These are phyloP conservation scores for Sericinus montela DNA, from an alignment of 2,888 invertebrate genomes.

Conservation along the genomic window DNA sequence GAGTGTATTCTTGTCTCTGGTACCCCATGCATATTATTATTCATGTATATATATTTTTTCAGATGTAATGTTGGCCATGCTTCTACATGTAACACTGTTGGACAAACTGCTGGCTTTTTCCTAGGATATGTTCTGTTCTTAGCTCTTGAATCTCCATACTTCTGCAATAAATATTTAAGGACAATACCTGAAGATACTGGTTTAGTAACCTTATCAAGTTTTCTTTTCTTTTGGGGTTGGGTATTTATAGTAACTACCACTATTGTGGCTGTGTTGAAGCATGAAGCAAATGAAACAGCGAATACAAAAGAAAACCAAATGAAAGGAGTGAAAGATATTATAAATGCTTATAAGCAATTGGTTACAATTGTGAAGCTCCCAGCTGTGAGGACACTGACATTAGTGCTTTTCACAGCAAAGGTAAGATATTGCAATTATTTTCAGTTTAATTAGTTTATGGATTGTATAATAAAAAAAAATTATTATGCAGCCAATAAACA, in stretches of 20 bases:
- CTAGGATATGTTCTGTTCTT: conserved; percentile 97
- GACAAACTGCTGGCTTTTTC: conserved; percentile 98
- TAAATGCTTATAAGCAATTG: conserved; percentile 89
- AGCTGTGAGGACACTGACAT: conserved; percentile 87
- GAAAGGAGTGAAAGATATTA: conserved; percentile 60
- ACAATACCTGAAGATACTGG: conserved; percentile 84
- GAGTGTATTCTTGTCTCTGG: no score
- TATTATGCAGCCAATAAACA: no score
- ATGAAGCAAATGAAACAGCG: conserved; percentile 80
- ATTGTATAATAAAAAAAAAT: no score
- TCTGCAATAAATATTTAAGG: conserved; percentile 96
- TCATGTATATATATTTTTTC: no score
- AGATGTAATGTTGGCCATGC: conserved; percentile 98
- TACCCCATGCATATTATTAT: no score
- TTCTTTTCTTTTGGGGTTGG: conserved; percentile 97
- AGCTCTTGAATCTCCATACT: conserved; percentile 96
- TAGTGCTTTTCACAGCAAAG: conserved; percentile 94
- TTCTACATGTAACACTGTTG: conserved; percentile 98
- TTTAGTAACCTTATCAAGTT: conserved; percentile 86
- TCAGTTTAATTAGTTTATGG: no score
- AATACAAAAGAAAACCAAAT: conserved; percentile 44
- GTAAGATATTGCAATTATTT: conserved; percentile 60
- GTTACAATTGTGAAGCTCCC: conserved; percentile 90
- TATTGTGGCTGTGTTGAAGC: conserved; percentile 92
- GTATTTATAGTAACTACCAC: conserved; percentile 94